phyloP scores from a whole-genome alignment of 1,140 invertebrate species.

The Teleopsis dalmanni region DNA sequence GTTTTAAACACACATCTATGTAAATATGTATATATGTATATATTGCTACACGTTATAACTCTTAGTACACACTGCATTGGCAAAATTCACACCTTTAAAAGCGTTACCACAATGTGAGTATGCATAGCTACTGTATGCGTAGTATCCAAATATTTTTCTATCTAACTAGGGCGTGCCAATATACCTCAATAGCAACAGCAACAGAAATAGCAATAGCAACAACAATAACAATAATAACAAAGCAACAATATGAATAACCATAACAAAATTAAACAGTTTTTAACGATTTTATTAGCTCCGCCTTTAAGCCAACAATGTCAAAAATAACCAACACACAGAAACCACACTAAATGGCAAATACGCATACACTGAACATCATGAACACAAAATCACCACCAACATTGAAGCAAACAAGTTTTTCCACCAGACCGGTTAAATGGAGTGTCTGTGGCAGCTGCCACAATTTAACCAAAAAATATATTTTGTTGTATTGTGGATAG shows the following conservation, averaged over 20 bases:
- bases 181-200: slow-evolving; percentile 17
- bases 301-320: slow-evolving; percentile 17
- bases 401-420: too few relatives aligned
- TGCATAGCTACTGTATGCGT: background rate
- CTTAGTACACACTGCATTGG: too few relatives aligned
- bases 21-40: background rate
- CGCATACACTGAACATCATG: too few relatives aligned
- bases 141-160: slow-evolving; percentile 37
- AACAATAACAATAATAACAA: slow-evolving; percentile 9
- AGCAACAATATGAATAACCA: background rate
- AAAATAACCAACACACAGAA: slow-evolving; percentile 10
- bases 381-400: too few relatives aligned
- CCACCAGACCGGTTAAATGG: too few relatives aligned
- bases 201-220: slow-evolving; percentile 12
- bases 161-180: slow-evolving; percentile 42
- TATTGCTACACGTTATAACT: too few relatives aligned
- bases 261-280: slow-evolving; percentile 25
- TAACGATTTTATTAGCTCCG: slow-evolving; percentile 28
- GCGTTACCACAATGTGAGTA: slow-evolving; percentile 33
- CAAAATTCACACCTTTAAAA: too few relatives aligned
- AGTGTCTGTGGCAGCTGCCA: too few relatives aligned
- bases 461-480: too few relatives aligned
- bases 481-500: too few relatives aligned
- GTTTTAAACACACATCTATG: background rate
- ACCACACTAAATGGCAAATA: too few relatives aligned